Evolutionary conservation across 2,888 invertebrate genomes (phyloP), one percentile per base, ranked within the genome.

Genomic region (Pristionchus maxplancki): DNA sequence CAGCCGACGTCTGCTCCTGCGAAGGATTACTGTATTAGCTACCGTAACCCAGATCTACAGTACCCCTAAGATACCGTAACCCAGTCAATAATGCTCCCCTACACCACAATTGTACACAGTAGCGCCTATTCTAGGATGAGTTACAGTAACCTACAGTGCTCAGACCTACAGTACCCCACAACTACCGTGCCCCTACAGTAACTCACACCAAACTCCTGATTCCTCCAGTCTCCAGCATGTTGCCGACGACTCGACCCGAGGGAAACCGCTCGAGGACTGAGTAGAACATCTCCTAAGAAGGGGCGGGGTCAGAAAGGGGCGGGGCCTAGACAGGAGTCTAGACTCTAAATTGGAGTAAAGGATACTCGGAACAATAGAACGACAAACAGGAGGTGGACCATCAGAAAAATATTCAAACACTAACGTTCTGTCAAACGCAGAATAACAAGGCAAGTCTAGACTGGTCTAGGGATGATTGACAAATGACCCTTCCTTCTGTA

Each of bases 241-340:
- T 83, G 1, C 53, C 53, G 9, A 83, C 53, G 28, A 83, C 24
- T 31, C 53, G 17, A 4, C 82, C 53, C 1, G 85, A 40, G 15
- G 85, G 48, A n/a, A 64, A 85, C 24, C 71, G 31, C 31, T 71
- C 71, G 17, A 87, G 48, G 4, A 87, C 71, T 31, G 86, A 71
- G 86, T 48, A 71, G 71, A 87, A 87, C 86, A 87, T 87, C 71
- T 87, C 86, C 86, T 87, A 31, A 6, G 34, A 50, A 53, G 44
- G 48, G 53, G 53, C 8, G 53, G 28, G 15, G 37, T 44, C n/a
- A 31, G n/a, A 58, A n/a, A 58, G n/a, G 58, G 58, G 58, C 58
- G 58, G 24, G 58, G 58, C 58, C 24, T 58, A 58, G 24, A 20
- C 9, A 58, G n/a, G 58, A n/a, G n/a, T 71, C 37, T 34, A 37